Evolutionary conservation across 2,888 invertebrate genomes (phyloP).

Genomic region (Thera britannica): DNA sequence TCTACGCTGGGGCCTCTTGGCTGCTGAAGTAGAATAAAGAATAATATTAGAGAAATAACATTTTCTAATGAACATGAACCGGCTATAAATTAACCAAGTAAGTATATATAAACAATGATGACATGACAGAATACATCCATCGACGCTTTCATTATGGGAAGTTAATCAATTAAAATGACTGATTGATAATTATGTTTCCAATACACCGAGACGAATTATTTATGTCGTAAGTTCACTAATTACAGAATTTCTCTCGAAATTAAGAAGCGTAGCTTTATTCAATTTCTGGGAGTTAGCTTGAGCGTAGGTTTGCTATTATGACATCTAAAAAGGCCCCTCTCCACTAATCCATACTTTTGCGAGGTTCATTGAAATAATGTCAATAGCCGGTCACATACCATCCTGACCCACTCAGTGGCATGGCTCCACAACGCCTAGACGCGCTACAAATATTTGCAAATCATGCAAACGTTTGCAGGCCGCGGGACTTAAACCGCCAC

Average conservation of each 20-base stretch:
- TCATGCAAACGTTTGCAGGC: too few species aligned
- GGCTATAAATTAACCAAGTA: constrained; percentile 7
- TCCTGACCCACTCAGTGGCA: too few species aligned
- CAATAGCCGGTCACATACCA: too few species aligned
- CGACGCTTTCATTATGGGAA: constrained; percentile 28
- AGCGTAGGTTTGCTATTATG: too few species aligned
- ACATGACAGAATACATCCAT: constrained; percentile 20
- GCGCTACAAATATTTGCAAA: too few species aligned
- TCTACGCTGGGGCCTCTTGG: constrained; percentile 1
- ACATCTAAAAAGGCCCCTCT: too few species aligned
- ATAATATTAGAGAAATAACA: background rate
- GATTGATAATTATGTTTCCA: constrained; percentile 33
- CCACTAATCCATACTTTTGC: too few species aligned
- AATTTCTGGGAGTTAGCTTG: background rate
- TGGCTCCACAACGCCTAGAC: too few species aligned
- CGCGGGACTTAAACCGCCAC: background rate
- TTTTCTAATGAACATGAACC: constrained; percentile 10
- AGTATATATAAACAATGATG: constrained; percentile 23
- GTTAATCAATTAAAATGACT: constrained; percentile 33
- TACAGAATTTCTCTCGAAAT: constrained; percentile 18
- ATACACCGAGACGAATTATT: constrained; percentile 16
- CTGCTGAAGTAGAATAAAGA: background rate
- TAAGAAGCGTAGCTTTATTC: background rate
- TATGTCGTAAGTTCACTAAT: constrained; percentile 19
- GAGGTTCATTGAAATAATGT: too few species aligned